These are phyloP conservation scores for Galeopterus variegatus DNA, from an alignment of 2,113 vertebrate genomes.

Conservation along the genomic window DNA sequence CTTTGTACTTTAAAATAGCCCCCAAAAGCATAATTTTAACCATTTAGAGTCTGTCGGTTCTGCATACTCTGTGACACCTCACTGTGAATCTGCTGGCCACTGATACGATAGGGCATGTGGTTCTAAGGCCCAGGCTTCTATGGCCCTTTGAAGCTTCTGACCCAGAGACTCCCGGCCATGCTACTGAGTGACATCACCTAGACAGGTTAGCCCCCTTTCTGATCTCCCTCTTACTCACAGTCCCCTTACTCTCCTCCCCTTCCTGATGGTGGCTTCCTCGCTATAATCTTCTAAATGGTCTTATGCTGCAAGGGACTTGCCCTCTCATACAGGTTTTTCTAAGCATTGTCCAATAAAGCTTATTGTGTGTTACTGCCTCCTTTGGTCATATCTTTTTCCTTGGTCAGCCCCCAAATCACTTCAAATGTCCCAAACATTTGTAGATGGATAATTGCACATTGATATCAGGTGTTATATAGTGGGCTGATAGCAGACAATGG, in stretches of 20 bases:
- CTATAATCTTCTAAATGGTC: neutral
- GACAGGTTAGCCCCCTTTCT: neutral
- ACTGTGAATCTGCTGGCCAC: neutral
- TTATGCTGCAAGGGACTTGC: neutral
- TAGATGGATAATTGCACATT: neutral
- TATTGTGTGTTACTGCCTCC: neutral
- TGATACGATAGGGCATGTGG: neutral
- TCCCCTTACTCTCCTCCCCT: rapidly evolving
- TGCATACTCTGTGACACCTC: neutral
- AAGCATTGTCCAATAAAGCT: neutral
- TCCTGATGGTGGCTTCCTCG: neutral
- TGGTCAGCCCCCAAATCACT: neutral
- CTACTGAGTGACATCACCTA: neutral
- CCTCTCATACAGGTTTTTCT: neutral
- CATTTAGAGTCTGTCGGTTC: neutral
- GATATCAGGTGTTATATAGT: neutral
- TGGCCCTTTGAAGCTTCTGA: neutral
- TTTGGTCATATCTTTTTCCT: neutral
- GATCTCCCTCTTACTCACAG: neutral
- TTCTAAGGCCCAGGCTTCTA: neutral
- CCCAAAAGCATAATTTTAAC: neutral
- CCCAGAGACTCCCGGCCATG: too few relatives aligned
- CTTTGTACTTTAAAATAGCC: neutral
- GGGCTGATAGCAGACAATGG: neutral
- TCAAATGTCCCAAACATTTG: neutral